Conservation (phyloP, 2,888 invertebrate genomes). For the Anodontia alba region DNA sequence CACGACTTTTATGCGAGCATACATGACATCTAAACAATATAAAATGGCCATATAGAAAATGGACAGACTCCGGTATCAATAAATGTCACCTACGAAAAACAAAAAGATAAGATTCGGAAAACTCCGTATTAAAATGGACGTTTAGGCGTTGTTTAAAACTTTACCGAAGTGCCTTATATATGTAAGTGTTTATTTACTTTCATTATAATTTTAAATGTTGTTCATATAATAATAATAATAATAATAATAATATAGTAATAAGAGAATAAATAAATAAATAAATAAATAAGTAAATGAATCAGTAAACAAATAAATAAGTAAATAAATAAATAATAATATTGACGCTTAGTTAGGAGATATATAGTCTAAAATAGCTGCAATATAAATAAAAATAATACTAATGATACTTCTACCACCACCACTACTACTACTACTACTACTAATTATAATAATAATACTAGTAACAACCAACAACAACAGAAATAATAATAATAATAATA, state of each 20-base stretch:
- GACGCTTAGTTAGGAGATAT: too few relatives aligned
- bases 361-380: too few relatives aligned
- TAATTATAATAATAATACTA: too few relatives aligned
- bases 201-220: not conserved
- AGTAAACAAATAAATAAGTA: too few relatives aligned
- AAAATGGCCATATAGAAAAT: conserved; percentile 15
- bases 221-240: not conserved
- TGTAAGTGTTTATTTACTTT: conserved; percentile 13
- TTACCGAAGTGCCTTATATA: conserved; percentile 10
- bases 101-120: not conserved
- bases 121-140: not conserved
- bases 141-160: not conserved
- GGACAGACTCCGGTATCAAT: conserved; percentile 13
- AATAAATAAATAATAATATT: too few relatives aligned
- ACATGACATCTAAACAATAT: not conserved
- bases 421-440: too few relatives aligned
- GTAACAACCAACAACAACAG: too few relatives aligned
- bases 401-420: too few relatives aligned
- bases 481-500: too few relatives aligned
- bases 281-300: too few relatives aligned
- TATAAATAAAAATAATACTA: too few relatives aligned
- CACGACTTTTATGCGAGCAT: not conserved
- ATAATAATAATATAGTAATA: not conserved
- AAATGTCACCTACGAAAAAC: too few relatives aligned
- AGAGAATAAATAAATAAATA: not conserved